Conservation (phyloP, 2,113 vertebrate genomes). For the Bos indicus region DNA sequence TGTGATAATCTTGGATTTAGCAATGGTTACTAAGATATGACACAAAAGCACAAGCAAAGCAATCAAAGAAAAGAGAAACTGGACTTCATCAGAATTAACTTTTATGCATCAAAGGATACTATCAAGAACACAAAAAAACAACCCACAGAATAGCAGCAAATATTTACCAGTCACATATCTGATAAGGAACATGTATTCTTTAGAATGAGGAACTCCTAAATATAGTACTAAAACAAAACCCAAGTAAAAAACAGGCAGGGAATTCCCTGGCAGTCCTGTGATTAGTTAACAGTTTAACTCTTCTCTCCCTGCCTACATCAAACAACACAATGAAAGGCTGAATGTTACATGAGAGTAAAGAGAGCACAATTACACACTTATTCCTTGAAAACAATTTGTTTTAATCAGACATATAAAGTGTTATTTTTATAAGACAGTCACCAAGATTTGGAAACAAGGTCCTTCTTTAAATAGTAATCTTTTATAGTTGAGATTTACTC, state of each 20-base stretch:
- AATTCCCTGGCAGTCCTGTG: background rate
- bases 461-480: constrained; percentile 1
- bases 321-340: background rate
- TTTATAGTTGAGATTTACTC: constrained; percentile 2
- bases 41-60: constrained; percentile 32
- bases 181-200: background rate
- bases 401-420: constrained; percentile 8
- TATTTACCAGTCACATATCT: background rate
- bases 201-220: constrained; percentile 27
- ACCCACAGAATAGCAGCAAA: background rate
- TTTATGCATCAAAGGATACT: background rate
- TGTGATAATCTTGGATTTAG: background rate
- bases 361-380: background rate
- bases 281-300: background rate
- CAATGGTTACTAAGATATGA: background rate
- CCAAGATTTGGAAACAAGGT: background rate
- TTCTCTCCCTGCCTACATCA: background rate
- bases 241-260: background rate
- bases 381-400: constrained; percentile 3
- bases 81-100: constrained; percentile 23
- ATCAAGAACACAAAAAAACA: background rate
- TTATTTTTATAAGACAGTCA: background rate
- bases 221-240: background rate
- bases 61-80: constrained; percentile 18
- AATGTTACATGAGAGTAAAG: background rate